These are phyloP conservation scores for Aporrectodea caliginosa DNA, from an alignment of 1,140 invertebrate genomes.

Conservation along the genomic window DNA sequence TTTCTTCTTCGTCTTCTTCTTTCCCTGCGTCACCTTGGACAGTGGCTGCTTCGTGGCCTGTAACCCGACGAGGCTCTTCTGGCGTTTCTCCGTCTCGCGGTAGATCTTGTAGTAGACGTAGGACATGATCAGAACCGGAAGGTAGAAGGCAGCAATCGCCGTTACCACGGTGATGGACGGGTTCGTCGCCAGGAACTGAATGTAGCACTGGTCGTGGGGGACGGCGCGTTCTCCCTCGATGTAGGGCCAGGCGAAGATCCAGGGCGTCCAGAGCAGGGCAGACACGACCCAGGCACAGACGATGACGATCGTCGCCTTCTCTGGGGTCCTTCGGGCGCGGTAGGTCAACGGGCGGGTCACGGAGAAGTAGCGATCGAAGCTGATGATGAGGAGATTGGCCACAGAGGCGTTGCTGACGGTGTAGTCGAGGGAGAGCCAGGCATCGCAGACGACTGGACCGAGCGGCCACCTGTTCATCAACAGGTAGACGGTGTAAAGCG, in stretches of 20 bases:
- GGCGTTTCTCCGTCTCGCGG: conserved; percentile 81
- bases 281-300: conserved; percentile 59
- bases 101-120: conserved; percentile 68
- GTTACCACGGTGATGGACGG: conserved; percentile 86
- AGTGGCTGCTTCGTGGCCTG: conserved; percentile 60
- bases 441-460: conserved; percentile 49
- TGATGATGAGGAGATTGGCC: conserved; percentile 59
- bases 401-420: conserved; percentile 56
- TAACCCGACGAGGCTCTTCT: conserved; percentile 90
- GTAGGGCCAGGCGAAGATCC: conserved; percentile 99
- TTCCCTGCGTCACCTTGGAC: neutral
- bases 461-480: conserved; percentile 54
- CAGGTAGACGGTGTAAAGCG: conserved; percentile 52
- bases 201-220: conserved; percentile 80
- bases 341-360: conserved; percentile 96
- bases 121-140: conserved; percentile 70
- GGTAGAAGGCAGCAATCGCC: conserved; percentile 88
- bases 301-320: conserved; percentile 87
- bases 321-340: conserved; percentile 86
- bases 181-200: conserved; percentile 95
- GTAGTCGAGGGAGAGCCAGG: conserved; percentile 76
- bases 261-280: conserved; percentile 86
- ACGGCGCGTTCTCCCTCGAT: conserved; percentile 73
- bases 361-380: conserved; percentile 81
- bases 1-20: neutral